Conservation (phyloP, 2,888 invertebrate species). For the Gryllus longicercus region DNA sequence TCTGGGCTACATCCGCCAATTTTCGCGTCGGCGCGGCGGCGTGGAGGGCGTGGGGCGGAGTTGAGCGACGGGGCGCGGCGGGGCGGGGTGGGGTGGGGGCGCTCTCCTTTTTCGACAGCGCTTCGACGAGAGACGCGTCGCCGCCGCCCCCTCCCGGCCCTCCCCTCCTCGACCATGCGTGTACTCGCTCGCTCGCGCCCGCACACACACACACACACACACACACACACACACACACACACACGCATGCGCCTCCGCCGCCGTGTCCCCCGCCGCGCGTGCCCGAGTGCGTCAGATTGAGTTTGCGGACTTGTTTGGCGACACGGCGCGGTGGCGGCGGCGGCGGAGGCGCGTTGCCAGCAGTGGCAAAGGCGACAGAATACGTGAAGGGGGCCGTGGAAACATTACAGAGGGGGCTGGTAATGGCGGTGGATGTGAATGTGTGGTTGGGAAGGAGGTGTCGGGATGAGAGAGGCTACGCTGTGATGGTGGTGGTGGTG, state of each 20-base stretch:
- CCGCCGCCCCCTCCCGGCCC: background rate
- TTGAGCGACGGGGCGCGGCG: too few species aligned
- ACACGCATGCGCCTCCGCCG: background rate
- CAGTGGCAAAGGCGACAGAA: background rate
- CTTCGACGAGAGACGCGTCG: background rate
- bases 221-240: background rate
- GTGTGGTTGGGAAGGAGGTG: background rate
- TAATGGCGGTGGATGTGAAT: background rate
- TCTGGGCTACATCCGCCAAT: conserved; percentile 22
- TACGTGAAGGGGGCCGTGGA: background rate
- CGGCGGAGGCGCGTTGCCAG: background rate
- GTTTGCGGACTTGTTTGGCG: conserved; percentile 26
- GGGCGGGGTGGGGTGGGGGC: background rate
- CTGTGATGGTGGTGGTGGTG: too few species aligned
- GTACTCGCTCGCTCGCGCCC: background rate
- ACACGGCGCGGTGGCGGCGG: background rate
- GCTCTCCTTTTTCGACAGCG: background rate
- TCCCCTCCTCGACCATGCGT: background rate
- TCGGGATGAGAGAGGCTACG: background rate
- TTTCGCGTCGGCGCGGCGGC: background rate
- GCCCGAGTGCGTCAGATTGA: conserved; percentile 20
- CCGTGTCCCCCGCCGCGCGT: background rate
- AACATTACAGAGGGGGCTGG: background rate
- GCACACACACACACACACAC: background rate
- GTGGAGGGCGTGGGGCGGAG: background rate